Evolutionary conservation across 1,140 invertebrate species (phyloP).

Genomic region (Odontomachus brunneus): DNA sequence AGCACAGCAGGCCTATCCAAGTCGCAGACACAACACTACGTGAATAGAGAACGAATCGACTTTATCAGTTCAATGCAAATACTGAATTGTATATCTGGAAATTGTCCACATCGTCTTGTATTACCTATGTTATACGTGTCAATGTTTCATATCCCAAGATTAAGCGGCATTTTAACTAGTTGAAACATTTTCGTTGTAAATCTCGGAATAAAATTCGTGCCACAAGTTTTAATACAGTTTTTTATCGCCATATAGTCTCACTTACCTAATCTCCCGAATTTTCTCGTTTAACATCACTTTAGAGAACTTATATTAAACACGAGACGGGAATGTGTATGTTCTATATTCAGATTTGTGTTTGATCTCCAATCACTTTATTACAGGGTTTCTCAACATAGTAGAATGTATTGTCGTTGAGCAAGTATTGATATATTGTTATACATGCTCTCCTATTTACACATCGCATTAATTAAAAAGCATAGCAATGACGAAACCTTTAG

Average conservation of each 20-base stretch:
- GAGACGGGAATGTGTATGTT: conserved; percentile 30
- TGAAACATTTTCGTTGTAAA: conserved; percentile 84
- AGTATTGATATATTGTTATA: conserved; percentile 49
- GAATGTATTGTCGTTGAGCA: conserved; percentile 44
- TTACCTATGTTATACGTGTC: conserved; percentile 85
- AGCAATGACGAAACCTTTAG: conserved; percentile 48
- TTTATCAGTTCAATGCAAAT: conserved; percentile 76
- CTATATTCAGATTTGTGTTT: conserved; percentile 50
- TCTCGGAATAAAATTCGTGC: conserved; percentile 84
- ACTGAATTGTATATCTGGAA: conserved; percentile 83
- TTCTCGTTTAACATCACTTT: conserved; percentile 27
- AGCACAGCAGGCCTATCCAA: conserved; percentile 82
- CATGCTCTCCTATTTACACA: conserved; percentile 48
- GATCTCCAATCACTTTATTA: conserved; percentile 56
- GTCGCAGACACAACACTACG: conserved; percentile 76
- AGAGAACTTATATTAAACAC: conserved; percentile 17
- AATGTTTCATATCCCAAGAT: conserved; percentile 84
- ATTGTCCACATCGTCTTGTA: conserved; percentile 84
- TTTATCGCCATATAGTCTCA: conserved; percentile 73
- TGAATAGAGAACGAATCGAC: conserved; percentile 76
- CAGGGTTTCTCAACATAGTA: conserved; percentile 49
- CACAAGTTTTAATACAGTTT: conserved; percentile 82
- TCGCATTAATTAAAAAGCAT: conserved; percentile 51
- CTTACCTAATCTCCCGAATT: conserved; percentile 72
- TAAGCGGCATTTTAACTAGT: conserved; percentile 85